Base-by-base conservation (phyloP, 2,888 invertebrate genomes). In the Sesia bembeciformis region DNA sequence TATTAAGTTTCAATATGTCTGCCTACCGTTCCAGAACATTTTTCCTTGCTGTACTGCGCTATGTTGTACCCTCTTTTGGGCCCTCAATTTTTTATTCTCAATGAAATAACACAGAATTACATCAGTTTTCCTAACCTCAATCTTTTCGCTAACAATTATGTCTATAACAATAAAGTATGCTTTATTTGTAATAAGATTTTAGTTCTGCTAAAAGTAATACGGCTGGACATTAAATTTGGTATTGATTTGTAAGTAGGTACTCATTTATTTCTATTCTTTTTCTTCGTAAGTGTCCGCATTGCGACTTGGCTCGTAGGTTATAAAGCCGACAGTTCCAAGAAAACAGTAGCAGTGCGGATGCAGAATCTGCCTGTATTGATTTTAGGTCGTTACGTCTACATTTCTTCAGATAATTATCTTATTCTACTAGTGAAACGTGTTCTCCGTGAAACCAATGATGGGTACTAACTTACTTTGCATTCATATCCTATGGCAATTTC, bases 1-100 rank as follows among this genome's bases (percentile, higher is more conserved):
- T 84, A 78, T 88, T 78, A 77, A 81, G 80, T 88, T 88, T 76
- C 87, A 88, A 80, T 70, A 82, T 83, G 84, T 84, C 84, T 72
- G 84, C 82, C 78, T 72, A 74, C 64, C 72, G 80, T 76, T 83
- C 80, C 81, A 81, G 81, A 81, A 80, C 73, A 72, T 74, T 55
- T 58, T 54, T 55, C 49, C 46, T 43, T 40, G 49, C 40, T 5
- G 43, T 5, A n/a, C 39, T 42, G 5, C 42, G 3, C 50, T 50
- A 50, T 39, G 23, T 4, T 39, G 38, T 50, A 39, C 50, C 23
- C 7, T 39, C 50, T 42, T 50, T 50, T 50, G 5, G 38, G 4
- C 39, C 7, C 4, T 7, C 8, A 1, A 5, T 50, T 50, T 50
- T 46, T 8, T 3, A 46, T 4, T 46, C 42, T 42, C 42, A 3